Conservation (phyloP, 2,113 vertebrate species). For the Zapornia atra region DNA sequence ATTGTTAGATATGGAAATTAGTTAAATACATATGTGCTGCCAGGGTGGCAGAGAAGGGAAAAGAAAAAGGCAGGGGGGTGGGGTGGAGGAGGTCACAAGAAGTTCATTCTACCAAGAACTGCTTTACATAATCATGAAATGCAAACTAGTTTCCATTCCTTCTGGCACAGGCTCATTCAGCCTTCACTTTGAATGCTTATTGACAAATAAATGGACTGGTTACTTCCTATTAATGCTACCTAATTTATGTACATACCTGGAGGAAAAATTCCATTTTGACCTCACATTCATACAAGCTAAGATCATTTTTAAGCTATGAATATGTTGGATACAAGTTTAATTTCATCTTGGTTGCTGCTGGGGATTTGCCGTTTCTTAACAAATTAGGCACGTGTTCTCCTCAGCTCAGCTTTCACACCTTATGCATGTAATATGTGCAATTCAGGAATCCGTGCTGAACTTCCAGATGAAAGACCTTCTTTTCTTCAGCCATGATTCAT, state of each 20-base stretch:
- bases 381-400: constrained; percentile 54
- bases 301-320: constrained; percentile 53
- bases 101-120: constrained; percentile 54
- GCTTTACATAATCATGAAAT: constrained; percentile 69
- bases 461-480: background rate
- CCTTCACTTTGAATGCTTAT: constrained; percentile 63
- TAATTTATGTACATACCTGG: constrained; percentile 71
- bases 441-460: background rate
- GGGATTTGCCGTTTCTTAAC: constrained; percentile 59
- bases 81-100: background rate
- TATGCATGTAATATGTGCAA: constrained; percentile 7
- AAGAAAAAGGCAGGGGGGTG: background rate
- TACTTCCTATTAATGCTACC: constrained; percentile 61
- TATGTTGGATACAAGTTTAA: constrained; percentile 53
- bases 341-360: constrained; percentile 52
- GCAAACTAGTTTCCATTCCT: constrained; percentile 65
- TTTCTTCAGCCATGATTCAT: background rate
- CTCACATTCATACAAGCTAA: constrained; percentile 32
- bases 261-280: constrained; percentile 70
- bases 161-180: constrained; percentile 54
- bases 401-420: constrained; percentile 41
- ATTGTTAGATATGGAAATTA: constrained; percentile 26
- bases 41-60: background rate
- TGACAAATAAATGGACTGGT: constrained; percentile 73
- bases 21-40: background rate